Base-by-base conservation (phyloP, 2,113 vertebrate genomes). In the Strix uralensis region DNA sequence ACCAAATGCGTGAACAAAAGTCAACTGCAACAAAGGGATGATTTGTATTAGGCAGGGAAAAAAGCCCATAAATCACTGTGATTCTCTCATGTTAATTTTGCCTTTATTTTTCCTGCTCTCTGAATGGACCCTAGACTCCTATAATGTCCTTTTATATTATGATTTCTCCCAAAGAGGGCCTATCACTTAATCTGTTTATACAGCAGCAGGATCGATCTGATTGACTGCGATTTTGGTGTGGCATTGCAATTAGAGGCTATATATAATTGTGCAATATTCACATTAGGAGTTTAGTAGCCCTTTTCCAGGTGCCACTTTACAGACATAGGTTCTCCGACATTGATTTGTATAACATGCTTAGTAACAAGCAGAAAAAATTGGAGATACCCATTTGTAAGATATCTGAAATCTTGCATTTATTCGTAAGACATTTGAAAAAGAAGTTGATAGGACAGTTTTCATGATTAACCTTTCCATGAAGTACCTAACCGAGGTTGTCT, bases 51-150 rank as follows among this genome's bases (percentile, higher is more conserved):
- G 51, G 23, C 27, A 79, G 58, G 46, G 55, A 0, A 80, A 74
- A 90, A 96, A 82, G 18, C 17, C n/a, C 26, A 57, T 54, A 63
- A 84, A 69, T 79, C 63, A 86, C 38, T 62, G 49, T 47, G 74
- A 82, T 88, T 72, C n/a, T 61, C 59, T 75, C 32, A 66, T 77
- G 26, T 58, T 73, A 95, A 51, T 93, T 94, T 88, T 96, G 38
- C 42, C 21, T 82, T 82, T 83, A 54, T 58, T 82, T 36, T 29
- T 82, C 63, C 36, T 81, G 27, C 32, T 89, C 61, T 87, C 70
- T 70, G 62, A 85, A 80, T 3, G 4, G 40, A 88, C 32, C 27
- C 32, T 29, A 52, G 65, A 49, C 27, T 91, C 55, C 34, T 44
- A n/a, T 26, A 69, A 80, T n/a, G 62, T 77, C 46, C 42, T 72